Base-by-base conservation (phyloP, 2,888 invertebrate genomes). In the Epistrophella euchroma region DNA sequence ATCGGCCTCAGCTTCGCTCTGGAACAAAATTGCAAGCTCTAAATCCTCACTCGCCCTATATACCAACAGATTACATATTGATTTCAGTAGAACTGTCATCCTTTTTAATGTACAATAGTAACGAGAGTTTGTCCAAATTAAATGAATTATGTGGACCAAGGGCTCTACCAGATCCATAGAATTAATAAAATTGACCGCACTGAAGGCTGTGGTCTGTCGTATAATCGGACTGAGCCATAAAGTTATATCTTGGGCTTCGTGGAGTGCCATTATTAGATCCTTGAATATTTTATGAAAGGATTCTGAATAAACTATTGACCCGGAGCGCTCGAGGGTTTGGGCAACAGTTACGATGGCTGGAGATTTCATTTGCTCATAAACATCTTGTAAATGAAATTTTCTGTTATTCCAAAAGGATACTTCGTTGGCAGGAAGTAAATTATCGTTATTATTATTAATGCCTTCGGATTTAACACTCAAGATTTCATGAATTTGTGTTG, bases 211-310 rank as follows among this genome's bases (percentile, higher is more conserved):
- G 1, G 90, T 91, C 70, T 90, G 90, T 4, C 92, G 90, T 66
- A 95, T 92, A 84, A 98, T 90, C 1, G 98, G 97, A 90, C 95
- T 96, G 90, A 98, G 93, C 92, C 97, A 96, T 7, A 97, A 93
- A 80, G 95, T 95, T 80, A 98, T 96, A 90, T 98, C 97, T 87
- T 97, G 95, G 5, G 97, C 96, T 93, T 98, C 98, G 17, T 96
- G 94, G 86, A 98, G 94, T 28, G 96, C 96, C 94, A 93, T 88
- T 90, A 94, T 90, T 13, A 98, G 95, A 91, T 96, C 96, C 88
- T 96, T 95, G 88, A 97, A 96, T 90, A 97, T 94, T 35, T 94
- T 94, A 90, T 96, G 95, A 91, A 97, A 97, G 81, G 96, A 95
- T 62, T 94, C 93, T 86, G 96, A 94, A 91, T 98, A 98, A 4